Base-by-base conservation (phyloP, 2,113 vertebrate species). In the Erinaceus europaeus region DNA sequence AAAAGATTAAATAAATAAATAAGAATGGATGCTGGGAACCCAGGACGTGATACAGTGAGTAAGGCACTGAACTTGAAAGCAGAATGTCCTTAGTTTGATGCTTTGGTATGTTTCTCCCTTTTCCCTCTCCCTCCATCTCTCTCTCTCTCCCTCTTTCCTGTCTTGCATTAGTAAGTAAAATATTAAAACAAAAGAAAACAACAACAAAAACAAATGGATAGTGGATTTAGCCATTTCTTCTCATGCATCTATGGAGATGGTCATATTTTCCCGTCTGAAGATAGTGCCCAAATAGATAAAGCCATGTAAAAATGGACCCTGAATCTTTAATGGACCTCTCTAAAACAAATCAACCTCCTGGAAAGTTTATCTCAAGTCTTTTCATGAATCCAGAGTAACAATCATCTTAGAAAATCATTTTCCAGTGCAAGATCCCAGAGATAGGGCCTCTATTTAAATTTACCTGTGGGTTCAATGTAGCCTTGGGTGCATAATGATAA, bases 391-490 rank as follows among this genome's bases (percentile, higher is more conserved):
- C 79, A n/a, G 1, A 82, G 36, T 0, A 8, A 71, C 88, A 91
- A 94, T 95, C 90, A 93, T 84, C 67, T 91, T 55, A 29, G 44
- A 88, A 89, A 95, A 84, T 52, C 71, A 62, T 91, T 95, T 97
- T 95, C 94, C 88, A 97, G 84, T 29, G 2, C 5, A 64, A 12
- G 27, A 36, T 67, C 64, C n/a, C 25, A 90, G 71, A 88, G 81
- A 83, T 40, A 74, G 53, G 38, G 90, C 92, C 86, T 90, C n/a
- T 88, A 95, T 91, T 81, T 46, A 46, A 93, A 80, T 95, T 90
- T 96, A 76, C 95, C 91, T 83, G 91, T 92, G 73, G 38, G n/a
- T 84, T 94, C 72, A 86, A 72, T 93, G 89, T 89, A 95, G 90
- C 62, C 80, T 95, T 94, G 94, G 92, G 94, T 72, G 90, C 27